Evolutionary conservation across 2,888 invertebrate species (phyloP).

Genomic region (Deladenus siricidicola): DNA sequence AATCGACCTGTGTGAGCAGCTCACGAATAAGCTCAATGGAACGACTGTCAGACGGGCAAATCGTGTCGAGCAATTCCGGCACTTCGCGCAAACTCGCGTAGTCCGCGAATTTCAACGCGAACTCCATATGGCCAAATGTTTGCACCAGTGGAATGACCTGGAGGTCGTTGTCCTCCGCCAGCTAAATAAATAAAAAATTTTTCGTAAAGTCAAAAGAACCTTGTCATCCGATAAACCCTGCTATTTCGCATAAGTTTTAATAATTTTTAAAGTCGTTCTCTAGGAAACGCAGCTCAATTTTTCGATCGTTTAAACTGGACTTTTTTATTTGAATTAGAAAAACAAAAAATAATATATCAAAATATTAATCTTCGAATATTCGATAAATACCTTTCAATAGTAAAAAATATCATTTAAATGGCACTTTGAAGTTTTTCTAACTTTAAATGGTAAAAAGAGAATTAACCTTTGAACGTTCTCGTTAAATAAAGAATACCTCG

Average conservation of each 20-base stretch:
- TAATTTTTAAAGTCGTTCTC: too few species aligned
- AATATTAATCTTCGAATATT: neutral
- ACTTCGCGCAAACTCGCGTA: slow-evolving; percentile 66
- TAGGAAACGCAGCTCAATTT: too few species aligned
- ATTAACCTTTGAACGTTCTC: too few species aligned
- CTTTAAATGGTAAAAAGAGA: neutral
- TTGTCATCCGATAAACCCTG: too few species aligned
- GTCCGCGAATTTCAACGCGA: slow-evolving; percentile 67
- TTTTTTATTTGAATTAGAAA: too few species aligned
- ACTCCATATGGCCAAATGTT: slow-evolving; percentile 61
- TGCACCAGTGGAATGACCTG: slow-evolving; percentile 60
- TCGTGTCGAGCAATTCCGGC: slow-evolving; percentile 60
- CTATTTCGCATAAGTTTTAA: too few species aligned
- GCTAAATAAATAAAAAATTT: too few species aligned
- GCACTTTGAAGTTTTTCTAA: neutral
- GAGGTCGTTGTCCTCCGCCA: slow-evolving; percentile 53
- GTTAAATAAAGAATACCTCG: neutral
- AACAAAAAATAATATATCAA: too few species aligned
- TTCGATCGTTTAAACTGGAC: too few species aligned
- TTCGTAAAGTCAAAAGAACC: too few species aligned
- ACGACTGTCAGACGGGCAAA: slow-evolving; percentile 58
- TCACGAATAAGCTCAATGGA: slow-evolving; percentile 61
- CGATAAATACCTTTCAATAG: neutral
- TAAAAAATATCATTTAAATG: too few species aligned
- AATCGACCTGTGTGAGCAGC: slow-evolving; percentile 67